Evolutionary conservation across 2,797 vertebrate species (phyloP), one percentile per base, ranked within the genome.

Genomic region (Labroides dimidiatus): DNA sequence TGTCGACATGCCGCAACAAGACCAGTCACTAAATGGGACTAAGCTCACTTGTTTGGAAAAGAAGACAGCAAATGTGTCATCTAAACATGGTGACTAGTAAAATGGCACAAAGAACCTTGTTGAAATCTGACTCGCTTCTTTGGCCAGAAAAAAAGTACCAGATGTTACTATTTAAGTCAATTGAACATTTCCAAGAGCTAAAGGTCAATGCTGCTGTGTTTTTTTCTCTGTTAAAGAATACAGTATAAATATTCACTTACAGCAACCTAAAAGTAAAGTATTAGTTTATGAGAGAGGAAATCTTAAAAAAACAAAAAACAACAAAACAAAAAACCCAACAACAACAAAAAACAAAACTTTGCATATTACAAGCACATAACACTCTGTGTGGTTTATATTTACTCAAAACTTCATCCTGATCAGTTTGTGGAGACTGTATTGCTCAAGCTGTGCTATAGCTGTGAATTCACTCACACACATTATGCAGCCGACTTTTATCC

Each of bases 131-230:
- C 41, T 65, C 42, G 51, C 41, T 57, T 51, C 41, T 19, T n/a
- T 41, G 24, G 61, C 23, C n/a, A 73, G 27, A 33, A 23, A 47
- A 30, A 27, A 66, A 70, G n/a, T 50, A 56, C 3, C 21, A 24
- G 49, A 42, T 69, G 66, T 62, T 69, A 59, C 72, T 67, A 65
- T 81, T 84, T 71, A 24, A 72, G 50, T 52, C 23, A 24, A 69
- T 65, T 78, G 61, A 80, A 86, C 54, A 62, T 78, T 86, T 69
- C 71, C 70, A 74, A 21, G 15, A 52, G 23, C 16, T 37, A 41
- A 14, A 20, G 2, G 61, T 71, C 60, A 45, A 49, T 14, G 13
- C 51, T 55, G 30, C 50, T 56, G 45, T 54, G 11, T 73, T 61
- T 63, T 56, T 59, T 64, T 13, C 51, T 66, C 51, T 19, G 55